Base-by-base conservation (phyloP, 1,140 invertebrate genomes). In the Nephila pilipes region DNA sequence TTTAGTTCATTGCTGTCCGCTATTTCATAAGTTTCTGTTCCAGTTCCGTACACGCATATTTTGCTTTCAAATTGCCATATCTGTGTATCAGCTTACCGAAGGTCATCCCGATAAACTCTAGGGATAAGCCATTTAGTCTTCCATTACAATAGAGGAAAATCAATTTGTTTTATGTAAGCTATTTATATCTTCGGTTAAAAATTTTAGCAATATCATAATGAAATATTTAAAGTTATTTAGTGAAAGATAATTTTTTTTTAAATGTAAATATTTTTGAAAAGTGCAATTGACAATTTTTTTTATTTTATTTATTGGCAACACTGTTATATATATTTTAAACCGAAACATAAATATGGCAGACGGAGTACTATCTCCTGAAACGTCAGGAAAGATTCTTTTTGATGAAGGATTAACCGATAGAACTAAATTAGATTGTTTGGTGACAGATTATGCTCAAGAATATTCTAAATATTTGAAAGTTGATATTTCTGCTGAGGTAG, bases 401-500 rank as follows among this genome's bases (percentile, higher is more conserved):
- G 83, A 93, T 57, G 83, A 93, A 87, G 75, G 38, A 8, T 63
- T 58, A 16, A n/a, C 14, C 2, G 83, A 87, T 36, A 87, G 65
- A 93, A 12, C 25, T 14, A 63, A 92, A 32, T n/a, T 92, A 14
- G 46, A 69, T 55, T 12, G 4, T 54, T 60, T 93, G 54, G 83
- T 93, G 14, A 87, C 83, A 0, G 38, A 79, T n/a, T 46, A 87
- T 8, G 29, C 83, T 38, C 46, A 93, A 58, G 91, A 93, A 63
- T 93, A 93, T 80, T 93, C 91, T 22, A 93, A 93, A 54, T 93
- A 87, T 58, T 29, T 93, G n/a, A 87, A 93, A 80, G 91, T 93
- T 58, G 65, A 93, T 87, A 54, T 69, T 22, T 20, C 63, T 22
- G 16, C 83, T 55, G 91, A 93, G 63, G 91, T 93, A 93, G 12